Evolutionary conservation across 2,888 invertebrate genomes (phyloP), one percentile per base, ranked within the genome.

Genomic region (Aleiodes leptofemur): DNA sequence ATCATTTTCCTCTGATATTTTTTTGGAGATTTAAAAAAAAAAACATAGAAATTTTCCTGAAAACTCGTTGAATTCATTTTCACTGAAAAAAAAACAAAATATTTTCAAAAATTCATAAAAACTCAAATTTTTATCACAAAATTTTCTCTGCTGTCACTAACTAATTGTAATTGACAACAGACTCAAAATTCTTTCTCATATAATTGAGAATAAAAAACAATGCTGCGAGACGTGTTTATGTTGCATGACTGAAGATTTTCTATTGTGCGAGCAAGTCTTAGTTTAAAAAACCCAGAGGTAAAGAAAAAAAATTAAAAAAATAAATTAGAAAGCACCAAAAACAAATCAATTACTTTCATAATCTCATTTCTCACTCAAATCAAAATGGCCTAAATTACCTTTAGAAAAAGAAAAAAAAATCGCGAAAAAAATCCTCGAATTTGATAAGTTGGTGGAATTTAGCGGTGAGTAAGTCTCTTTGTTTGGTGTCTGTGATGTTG

Each of bases 401-500:
- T 23, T 14, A 38, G 13, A 31, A 34, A 69, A 50, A 69, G n/a
- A n/a, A 51, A 56, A 55, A 72, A 59, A 29, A 29, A 66, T 50
- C 70, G 69, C 29, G 51, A 70, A 13, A 69, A 23, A 50, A 78
- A 56, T 51, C 73, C 74, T 79, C 72, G 78, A 72, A 77, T 64
- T 68, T 74, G 31, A 69, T 51, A 69, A 72, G 83, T 87, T 87
- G 88, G 86, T 87, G 87, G 85, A 87, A 87, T 83, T 79, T 81
- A 83, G 86, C 88, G 89, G 89, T 88, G 88, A 89, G 89, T 89
- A 89, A 89, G 89, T 86, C 84, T 89, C 86, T 89, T 89, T 88
- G 89, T 89, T 89, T 89, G 88, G 88, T 89, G 87, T 89, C 88
- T 89, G 88, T 89, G 88, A 88, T 89, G 89, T 89, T 95, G 91